Conservation (phyloP, 35 echinoderm and acorn worm genomes). For the Apostichopus californicus region DNA sequence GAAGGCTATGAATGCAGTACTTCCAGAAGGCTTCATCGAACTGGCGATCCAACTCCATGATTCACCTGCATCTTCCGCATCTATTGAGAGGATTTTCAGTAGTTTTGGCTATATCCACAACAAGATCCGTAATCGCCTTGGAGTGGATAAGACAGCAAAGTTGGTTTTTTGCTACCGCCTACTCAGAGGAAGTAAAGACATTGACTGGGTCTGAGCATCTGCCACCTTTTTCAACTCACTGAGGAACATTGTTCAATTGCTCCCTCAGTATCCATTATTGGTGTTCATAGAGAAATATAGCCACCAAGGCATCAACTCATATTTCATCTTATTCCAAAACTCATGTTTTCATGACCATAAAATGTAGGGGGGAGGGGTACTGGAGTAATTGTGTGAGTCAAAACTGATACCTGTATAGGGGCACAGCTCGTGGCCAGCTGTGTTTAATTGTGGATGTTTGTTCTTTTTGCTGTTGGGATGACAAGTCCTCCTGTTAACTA, state of each 20-base stretch:
- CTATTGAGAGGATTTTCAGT: not conserved
- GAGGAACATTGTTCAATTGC: not conserved
- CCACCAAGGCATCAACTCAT: too few species aligned
- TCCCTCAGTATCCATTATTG: too few species aligned
- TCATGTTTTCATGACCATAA: too few species aligned
- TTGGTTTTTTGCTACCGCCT: not conserved
- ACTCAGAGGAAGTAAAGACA: conserved; percentile 20
- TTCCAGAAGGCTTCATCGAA: conserved; percentile 15
- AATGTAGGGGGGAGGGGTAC: too few species aligned
- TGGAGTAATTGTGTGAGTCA: too few species aligned
- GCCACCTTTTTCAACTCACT: not conserved
- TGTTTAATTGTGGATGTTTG: too few species aligned
- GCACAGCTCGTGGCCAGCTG: too few species aligned
- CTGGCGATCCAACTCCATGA: not conserved
- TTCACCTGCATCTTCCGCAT: conserved; percentile 31
- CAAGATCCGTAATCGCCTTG: not conserved
- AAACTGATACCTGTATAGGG: too few species aligned
- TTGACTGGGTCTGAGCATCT: conserved; percentile 35
- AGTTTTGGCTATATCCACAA: conserved; percentile 1
- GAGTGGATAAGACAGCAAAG: not conserved
- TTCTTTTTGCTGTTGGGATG: too few species aligned
- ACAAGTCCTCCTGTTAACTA: too few species aligned
- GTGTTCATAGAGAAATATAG: too few species aligned
- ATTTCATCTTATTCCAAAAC: too few species aligned
- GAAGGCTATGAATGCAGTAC: not conserved